These are phyloP conservation scores for Drosophila subobscura DNA, from an alignment of 1,140 invertebrate genomes.

Conservation along the genomic window DNA sequence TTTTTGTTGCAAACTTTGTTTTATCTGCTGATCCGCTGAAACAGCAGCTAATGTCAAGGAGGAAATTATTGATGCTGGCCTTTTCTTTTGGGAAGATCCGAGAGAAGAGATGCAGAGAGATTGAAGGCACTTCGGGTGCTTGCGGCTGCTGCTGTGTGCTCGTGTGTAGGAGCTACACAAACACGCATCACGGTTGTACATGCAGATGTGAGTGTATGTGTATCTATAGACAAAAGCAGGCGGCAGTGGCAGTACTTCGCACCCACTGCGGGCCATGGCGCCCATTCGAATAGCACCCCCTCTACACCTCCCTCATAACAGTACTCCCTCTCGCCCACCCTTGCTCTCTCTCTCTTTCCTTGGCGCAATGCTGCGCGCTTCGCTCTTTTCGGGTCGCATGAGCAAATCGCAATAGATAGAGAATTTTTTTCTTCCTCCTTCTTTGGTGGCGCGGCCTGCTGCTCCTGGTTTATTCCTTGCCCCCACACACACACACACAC, in stretches of 20 bases:
- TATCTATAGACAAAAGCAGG: slow-evolving; percentile 46
- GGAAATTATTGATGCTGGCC: slow-evolving; percentile 65
- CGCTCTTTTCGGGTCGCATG: slow-evolving; percentile 79
- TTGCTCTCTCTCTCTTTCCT: slow-evolving; percentile 12
- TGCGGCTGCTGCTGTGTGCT: not conserved
- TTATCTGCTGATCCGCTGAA: too few species aligned
- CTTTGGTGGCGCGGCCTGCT: slow-evolving; percentile 51
- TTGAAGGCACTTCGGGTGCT: slow-evolving; percentile 3
- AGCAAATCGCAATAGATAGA: slow-evolving; percentile 83
- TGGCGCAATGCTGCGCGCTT: slow-evolving; percentile 55
- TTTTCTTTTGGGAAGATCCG: slow-evolving; percentile 14
- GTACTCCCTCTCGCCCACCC: slow-evolving; percentile 20
- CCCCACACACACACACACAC: slow-evolving; percentile 39
- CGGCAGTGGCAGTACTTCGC: slow-evolving; percentile 69
- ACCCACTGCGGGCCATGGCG: slow-evolving; percentile 55
- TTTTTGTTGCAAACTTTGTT: too few species aligned
- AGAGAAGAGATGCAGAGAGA: slow-evolving; percentile 12
- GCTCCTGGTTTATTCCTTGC: slow-evolving; percentile 64
- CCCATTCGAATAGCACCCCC: slow-evolving; percentile 28
- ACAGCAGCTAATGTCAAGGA: too few species aligned
- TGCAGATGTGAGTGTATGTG: slow-evolving; percentile 33
- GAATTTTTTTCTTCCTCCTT: slow-evolving; percentile 76
- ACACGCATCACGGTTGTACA: slow-evolving; percentile 6
- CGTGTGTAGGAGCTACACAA: slow-evolving; percentile 1
- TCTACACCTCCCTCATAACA: slow-evolving; percentile 3